Evolutionary conservation across 2,113 vertebrate species (phyloP).

Genomic region (Vidua macroura): DNA sequence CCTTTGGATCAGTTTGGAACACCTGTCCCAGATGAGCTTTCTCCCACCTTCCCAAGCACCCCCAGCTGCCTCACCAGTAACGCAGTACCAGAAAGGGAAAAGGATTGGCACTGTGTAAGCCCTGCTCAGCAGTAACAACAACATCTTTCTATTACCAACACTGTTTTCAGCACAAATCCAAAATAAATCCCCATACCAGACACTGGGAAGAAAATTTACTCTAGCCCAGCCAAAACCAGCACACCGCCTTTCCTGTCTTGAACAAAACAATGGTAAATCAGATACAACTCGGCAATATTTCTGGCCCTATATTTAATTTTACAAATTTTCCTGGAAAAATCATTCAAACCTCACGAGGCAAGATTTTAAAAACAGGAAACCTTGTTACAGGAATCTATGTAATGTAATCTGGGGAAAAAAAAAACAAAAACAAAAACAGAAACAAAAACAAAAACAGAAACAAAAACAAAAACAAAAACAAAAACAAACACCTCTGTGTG

Average conservation of each 20-base stretch:
- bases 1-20: not conserved
- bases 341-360: not conserved
- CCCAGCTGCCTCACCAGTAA: no score
- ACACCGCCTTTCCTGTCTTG: not conserved
- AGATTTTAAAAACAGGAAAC: not conserved
- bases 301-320: not conserved
- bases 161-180: not conserved
- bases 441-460: accelerated
- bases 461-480: not conserved
- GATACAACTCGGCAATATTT: not conserved
- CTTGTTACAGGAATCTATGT: not conserved
- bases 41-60: not conserved
- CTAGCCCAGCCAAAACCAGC: not conserved
- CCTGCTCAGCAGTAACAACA: not conserved
- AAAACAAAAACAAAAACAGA: not conserved
- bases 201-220: not conserved
- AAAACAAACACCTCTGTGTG: accelerated
- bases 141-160: no score
- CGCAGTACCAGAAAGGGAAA: not conserved
- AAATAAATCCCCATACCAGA: not conserved
- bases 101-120: not conserved
- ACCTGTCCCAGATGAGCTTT: not conserved
- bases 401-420: not conserved
- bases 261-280: not conserved
- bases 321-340: not conserved